Percentiles rank a stretch among this genome's conserved stretches.
Conservation (phyloP, 1,140 invertebrate genomes). For the Papilio xuthus region DNA sequence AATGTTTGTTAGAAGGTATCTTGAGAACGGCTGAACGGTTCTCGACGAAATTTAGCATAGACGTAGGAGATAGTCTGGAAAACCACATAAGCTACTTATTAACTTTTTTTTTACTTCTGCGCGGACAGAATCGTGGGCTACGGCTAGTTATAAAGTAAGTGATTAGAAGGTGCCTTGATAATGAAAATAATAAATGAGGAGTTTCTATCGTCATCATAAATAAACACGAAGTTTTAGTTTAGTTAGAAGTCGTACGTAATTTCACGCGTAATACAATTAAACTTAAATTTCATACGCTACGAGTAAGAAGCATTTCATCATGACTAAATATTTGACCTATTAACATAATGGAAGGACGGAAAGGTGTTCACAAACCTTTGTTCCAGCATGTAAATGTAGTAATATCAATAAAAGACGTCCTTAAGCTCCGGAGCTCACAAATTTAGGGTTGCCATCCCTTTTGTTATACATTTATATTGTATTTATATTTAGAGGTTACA, state of each 20-base stretch:
- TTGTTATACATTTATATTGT: neutral
- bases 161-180: too few relatives aligned
- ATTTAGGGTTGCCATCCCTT: slow-evolving; percentile 18
- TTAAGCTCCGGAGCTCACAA: neutral
- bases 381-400: slow-evolving; percentile 12
- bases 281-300: neutral
- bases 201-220: too few relatives aligned
- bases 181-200: too few relatives aligned
- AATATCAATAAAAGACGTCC: slow-evolving; percentile 21
- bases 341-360: slow-evolving; percentile 31
- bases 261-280: neutral
- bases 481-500: neutral
- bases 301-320: neutral
- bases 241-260: neutral
- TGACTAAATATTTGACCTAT: slow-evolving; percentile 18
- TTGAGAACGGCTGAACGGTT: too few relatives aligned
- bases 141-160: too few relatives aligned
- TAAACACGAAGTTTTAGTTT: too few relatives aligned
- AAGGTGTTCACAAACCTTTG: slow-evolving; percentile 28
- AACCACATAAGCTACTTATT: too few relatives aligned
- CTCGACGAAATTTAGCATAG: too few relatives aligned
- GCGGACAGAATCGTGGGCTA: too few relatives aligned
- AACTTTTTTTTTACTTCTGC: too few relatives aligned
- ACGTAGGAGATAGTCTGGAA: too few relatives aligned
- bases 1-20: too few relatives aligned